These are phyloP conservation scores for Isaurus tuberculatus DNA, from an alignment of 92 coral and sea anemone genomes.

Conservation along the genomic window DNA sequence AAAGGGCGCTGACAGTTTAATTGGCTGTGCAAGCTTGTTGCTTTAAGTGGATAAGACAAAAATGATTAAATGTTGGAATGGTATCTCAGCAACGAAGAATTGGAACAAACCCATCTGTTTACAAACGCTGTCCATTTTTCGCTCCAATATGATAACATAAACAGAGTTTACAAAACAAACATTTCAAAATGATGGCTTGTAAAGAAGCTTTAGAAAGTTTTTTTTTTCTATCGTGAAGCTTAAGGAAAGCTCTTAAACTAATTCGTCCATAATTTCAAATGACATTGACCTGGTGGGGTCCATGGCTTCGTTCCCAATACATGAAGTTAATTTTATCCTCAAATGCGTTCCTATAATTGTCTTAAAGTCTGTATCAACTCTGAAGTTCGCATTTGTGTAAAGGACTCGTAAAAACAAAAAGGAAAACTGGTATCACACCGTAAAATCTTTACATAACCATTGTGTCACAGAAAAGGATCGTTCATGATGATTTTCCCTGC, in stretches of 20 bases:
- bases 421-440: neutral
- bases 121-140: neutral
- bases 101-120: constrained; percentile 21
- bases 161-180: neutral
- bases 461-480: neutral
- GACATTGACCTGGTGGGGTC: constrained; percentile 23
- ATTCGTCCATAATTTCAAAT: neutral
- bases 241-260: neutral
- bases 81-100: neutral
- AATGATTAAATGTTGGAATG: neutral
- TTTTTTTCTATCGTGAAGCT: no score
- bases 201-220: neutral
- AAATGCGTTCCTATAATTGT: neutral
- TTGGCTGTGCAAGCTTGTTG: constrained; percentile 7
- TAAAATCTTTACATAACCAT: neutral
- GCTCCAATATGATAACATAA: neutral
- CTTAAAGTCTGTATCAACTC: constrained; percentile 14
- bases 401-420: neutral
- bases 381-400: neutral
- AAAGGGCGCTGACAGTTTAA: constrained; percentile 42
- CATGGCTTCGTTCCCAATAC: neutral
- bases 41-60: neutral
- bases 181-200: neutral
- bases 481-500: neutral
- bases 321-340: constrained; percentile 2